Percentiles rank a stretch among this genome's conserved stretches.
These are phyloP conservation scores for Blastomussa wellsi DNA, from an alignment of 92 coral and sea anemone species.

Conservation along the genomic window DNA sequence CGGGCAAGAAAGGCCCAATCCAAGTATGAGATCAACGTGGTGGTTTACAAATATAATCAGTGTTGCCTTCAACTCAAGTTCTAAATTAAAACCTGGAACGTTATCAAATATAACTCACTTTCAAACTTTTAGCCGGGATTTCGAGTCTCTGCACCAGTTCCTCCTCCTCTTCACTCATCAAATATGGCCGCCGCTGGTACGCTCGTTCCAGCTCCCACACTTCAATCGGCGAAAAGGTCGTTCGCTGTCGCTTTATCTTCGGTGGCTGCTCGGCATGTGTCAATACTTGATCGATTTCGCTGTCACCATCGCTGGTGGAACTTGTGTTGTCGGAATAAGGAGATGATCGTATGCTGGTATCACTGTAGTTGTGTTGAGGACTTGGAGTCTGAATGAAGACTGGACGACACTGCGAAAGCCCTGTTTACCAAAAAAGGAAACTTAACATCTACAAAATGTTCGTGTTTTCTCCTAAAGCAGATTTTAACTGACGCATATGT, in stretches of 20 bases:
- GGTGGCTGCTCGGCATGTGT: neutral
- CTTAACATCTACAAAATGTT: neutral
- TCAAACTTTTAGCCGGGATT: conserved; percentile 18
- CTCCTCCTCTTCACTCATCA: conserved; percentile 5
- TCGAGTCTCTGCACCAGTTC: conserved; percentile 19
- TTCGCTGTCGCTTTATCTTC: conserved; percentile 35
- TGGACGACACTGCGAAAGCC: neutral
- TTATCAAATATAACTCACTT: neutral
- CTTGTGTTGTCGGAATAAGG: conserved; percentile 22
- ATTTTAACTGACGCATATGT: too few species aligned
- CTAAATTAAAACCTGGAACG: too few species aligned
- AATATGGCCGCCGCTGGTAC: conserved; percentile 26
- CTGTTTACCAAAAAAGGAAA: conserved; percentile 5
- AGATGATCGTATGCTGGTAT: neutral
- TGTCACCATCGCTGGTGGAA: conserved; percentile 27
- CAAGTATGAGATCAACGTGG: too few species aligned
- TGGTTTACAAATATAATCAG: too few species aligned
- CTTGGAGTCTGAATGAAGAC: conserved; percentile 16
- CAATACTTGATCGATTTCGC: conserved; percentile 18
- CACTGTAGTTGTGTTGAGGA: neutral
- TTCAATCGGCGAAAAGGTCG: conserved; percentile 29
- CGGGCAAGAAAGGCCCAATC: too few species aligned
- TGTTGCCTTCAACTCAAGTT: too few species aligned
- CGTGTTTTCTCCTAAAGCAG: neutral
- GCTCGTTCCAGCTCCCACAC: conserved; percentile 29